phyloP scores from a whole-genome alignment of 2,888 invertebrate genomes.

The Sinhomidia bicolor region DNA sequence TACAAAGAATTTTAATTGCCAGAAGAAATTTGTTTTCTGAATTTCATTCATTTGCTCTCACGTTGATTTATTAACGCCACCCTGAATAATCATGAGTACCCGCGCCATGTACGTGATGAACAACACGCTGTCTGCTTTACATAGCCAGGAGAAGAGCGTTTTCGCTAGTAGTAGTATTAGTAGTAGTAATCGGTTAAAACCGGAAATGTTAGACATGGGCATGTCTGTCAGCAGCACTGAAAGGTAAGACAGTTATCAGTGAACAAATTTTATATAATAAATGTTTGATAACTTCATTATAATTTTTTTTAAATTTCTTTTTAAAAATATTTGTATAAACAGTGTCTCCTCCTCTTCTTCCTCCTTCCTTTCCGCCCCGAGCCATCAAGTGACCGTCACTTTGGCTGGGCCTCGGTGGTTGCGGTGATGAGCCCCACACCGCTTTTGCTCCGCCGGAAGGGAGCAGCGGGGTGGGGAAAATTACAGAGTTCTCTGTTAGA shows the following conservation, averaged over 20 bases:
- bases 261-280: background rate
- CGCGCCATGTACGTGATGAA: constrained; percentile 56
- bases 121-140: constrained; percentile 66
- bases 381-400: constrained; percentile 71
- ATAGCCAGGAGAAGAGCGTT: constrained; percentile 67
- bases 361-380: constrained; percentile 41
- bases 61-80: constrained; percentile 33
- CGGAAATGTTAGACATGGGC: constrained; percentile 43
- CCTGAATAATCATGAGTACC: constrained; percentile 59
- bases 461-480: constrained; percentile 89
- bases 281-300: background rate
- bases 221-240: constrained; percentile 61
- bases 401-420: constrained; percentile 95
- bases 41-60: constrained; percentile 6
- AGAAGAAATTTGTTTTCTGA: background rate
- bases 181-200: constrained; percentile 72
- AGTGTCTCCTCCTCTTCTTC: constrained; percentile 27
- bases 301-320: background rate
- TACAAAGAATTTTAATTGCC: background rate
- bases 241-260: constrained; percentile 54
- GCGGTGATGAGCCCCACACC: constrained; percentile 99
- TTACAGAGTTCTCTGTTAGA: constrained; percentile 86
- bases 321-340: background rate
- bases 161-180: constrained; percentile 70
- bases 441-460: constrained; percentile 86